A percentile compares a stretch with the other conserved stretches of the same genome.
Conservation (phyloP, 2,888 invertebrate genomes). For the Bombyx huttoni region DNA sequence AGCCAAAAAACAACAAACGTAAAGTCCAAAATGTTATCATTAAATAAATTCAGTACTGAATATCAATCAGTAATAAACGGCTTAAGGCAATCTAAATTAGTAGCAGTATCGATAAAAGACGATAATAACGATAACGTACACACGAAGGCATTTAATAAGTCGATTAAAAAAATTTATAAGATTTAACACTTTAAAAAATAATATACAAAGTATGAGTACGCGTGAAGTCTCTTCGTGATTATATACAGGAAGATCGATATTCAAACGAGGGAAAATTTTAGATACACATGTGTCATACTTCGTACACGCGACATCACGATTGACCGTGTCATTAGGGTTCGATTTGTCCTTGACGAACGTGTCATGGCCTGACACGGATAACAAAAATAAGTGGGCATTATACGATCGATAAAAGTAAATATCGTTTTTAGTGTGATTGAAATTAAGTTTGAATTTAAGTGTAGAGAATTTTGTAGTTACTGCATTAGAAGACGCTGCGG, state of each 20-base stretch:
- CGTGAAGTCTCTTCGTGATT: neutral
- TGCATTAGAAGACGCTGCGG: no score
- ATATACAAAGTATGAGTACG: neutral
- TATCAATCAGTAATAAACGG: conserved; percentile 1
- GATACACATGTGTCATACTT: conserved; percentile 9
- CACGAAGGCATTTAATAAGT: neutral
- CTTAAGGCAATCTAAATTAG: conserved; percentile 3
- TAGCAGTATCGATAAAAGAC: conserved; percentile 1
- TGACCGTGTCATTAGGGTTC: conserved; percentile 21
- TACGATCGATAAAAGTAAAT: conserved; percentile 6
- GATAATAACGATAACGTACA: conserved; percentile 1
- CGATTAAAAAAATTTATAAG: neutral
- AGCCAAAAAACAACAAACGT: neutral
- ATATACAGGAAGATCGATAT: conserved; percentile 7
- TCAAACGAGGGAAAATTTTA: conserved; percentile 3
- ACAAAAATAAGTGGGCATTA: conserved; percentile 9
- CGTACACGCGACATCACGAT: conserved; percentile 1
- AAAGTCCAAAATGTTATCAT: neutral
- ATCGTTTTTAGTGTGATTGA: conserved; percentile 1
- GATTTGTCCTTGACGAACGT: conserved; percentile 20
- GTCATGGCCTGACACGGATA: conserved; percentile 23
- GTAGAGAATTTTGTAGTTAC: neutral
- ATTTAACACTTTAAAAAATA: neutral
- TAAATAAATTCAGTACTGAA: neutral
- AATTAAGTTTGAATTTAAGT: conserved; percentile 1